These are phyloP conservation scores for Drosophila setosimentum DNA, from an alignment of 2,888 invertebrate genomes.

Conservation along the genomic window DNA sequence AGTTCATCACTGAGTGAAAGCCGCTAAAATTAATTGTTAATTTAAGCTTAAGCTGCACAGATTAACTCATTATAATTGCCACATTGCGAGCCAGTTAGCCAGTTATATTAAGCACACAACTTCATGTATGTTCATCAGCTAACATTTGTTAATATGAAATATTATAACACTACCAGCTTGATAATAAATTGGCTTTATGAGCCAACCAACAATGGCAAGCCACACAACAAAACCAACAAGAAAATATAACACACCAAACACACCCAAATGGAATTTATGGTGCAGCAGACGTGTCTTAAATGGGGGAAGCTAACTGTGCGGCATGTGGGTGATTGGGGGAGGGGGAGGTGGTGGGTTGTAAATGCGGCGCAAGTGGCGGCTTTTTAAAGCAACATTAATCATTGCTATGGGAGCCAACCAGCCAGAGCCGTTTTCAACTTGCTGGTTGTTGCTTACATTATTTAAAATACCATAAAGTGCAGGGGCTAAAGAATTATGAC, in stretches of 20 bases:
- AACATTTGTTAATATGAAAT: conserved; percentile 73
- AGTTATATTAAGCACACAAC: not conserved
- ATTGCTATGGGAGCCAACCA: conserved; percentile 53
- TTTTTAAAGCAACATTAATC: conserved; percentile 77
- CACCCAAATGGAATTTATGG: conserved; percentile 63
- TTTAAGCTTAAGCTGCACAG: conserved; percentile 39
- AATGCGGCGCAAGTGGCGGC: conserved; percentile 69
- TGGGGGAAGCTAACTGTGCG: conserved; percentile 12
- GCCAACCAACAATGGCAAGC: conserved; percentile 57
- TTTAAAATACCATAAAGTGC: conserved; percentile 64
- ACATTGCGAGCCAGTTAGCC: conserved; percentile 4
- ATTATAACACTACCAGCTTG: conserved; percentile 61
- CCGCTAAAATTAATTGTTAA: conserved; percentile 28
- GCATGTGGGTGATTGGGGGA: not conserved
- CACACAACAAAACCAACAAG: conserved; percentile 40
- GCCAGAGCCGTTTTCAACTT: conserved; percentile 10
- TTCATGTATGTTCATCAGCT: conserved; percentile 31
- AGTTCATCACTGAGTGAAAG: conserved; percentile 19
- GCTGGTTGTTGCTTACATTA: conserved; percentile 57
- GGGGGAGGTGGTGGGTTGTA: not conserved
- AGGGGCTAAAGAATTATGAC: conserved; percentile 65
- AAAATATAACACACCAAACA: conserved; percentile 31
- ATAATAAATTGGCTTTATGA: conserved; percentile 69
- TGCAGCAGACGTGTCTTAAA: conserved; percentile 46
- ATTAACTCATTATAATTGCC: conserved; percentile 48